Conservation (phyloP, 2,888 invertebrate genomes). For the Euplagia quadripunctaria region DNA sequence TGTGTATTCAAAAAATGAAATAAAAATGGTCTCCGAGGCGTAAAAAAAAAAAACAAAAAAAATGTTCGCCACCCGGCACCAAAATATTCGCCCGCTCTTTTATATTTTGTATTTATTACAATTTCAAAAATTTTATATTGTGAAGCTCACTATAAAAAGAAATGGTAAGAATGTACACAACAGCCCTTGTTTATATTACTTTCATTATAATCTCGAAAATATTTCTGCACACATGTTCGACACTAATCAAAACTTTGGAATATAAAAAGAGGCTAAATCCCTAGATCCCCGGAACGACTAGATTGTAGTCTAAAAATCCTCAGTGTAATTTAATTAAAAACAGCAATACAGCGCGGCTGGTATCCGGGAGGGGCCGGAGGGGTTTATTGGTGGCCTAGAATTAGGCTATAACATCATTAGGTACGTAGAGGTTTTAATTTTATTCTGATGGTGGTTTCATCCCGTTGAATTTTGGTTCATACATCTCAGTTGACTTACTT, state of each 20-base stretch:
- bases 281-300: slow-evolving; percentile 10
- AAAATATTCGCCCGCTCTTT: too few relatives aligned
- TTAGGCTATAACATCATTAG: background rate
- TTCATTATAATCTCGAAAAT: background rate
- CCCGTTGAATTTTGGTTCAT: background rate
- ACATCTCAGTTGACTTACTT: too few relatives aligned
- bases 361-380: slow-evolving; percentile 23
- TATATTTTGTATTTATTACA: background rate
- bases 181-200: background rate
- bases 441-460: background rate
- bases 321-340: slow-evolving; percentile 44
- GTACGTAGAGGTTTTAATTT: background rate
- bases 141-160: background rate
- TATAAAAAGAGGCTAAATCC: slow-evolving; percentile 15
- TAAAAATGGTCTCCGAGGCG: too few relatives aligned
- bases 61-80: too few relatives aligned
- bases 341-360: slow-evolving; percentile 17
- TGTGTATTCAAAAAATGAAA: too few relatives aligned
- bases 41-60: too few relatives aligned
- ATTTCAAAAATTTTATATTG: background rate
- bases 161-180: background rate
- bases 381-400: slow-evolving; percentile 38
- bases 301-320: slow-evolving; percentile 31
- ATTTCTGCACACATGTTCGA: background rate
- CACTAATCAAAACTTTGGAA: slow-evolving; percentile 9